Conservation (phyloP, 1,140 invertebrate species). For the Stenopsyche tienmushanensis region DNA sequence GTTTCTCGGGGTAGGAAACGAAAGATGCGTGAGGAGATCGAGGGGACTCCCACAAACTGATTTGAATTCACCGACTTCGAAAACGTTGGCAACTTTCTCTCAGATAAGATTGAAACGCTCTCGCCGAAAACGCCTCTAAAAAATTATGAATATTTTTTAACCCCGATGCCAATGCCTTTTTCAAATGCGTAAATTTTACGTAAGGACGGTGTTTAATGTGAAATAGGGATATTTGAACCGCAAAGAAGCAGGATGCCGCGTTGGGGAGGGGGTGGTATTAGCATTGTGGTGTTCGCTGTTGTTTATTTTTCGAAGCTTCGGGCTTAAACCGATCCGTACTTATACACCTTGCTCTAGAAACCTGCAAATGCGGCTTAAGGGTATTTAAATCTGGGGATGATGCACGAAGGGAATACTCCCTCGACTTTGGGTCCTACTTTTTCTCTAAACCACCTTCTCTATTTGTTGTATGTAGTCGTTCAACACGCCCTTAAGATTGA, state of each 20-base stretch:
- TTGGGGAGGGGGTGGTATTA: background rate
- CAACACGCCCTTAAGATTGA: too few relatives aligned
- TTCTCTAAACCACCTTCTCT: too few relatives aligned
- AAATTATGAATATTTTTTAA: conserved; percentile 4
- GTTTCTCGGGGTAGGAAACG: background rate
- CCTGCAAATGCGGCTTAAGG: too few relatives aligned
- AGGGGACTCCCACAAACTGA: conserved; percentile 26
- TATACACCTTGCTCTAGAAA: too few relatives aligned
- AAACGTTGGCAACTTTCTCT: conserved; percentile 33
- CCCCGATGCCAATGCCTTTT: background rate
- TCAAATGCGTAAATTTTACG: background rate
- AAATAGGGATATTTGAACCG: background rate
- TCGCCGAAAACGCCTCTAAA: background rate
- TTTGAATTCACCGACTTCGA: conserved; percentile 37
- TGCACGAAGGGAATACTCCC: too few relatives aligned
- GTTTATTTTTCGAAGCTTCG: background rate
- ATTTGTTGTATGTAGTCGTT: too few relatives aligned
- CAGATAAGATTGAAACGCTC: conserved; percentile 35
- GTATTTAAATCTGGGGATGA: too few relatives aligned
- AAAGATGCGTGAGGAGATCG: background rate
- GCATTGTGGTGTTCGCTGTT: background rate
- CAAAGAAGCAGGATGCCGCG: background rate
- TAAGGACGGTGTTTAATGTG: background rate
- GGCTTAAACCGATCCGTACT: background rate
- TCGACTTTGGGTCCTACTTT: too few relatives aligned